A percentile compares a stretch with the other conserved stretches of the same genome.
These are phyloP conservation scores for Mus caroli DNA, from an alignment of 2,797 vertebrate genomes.

Conservation along the genomic window DNA sequence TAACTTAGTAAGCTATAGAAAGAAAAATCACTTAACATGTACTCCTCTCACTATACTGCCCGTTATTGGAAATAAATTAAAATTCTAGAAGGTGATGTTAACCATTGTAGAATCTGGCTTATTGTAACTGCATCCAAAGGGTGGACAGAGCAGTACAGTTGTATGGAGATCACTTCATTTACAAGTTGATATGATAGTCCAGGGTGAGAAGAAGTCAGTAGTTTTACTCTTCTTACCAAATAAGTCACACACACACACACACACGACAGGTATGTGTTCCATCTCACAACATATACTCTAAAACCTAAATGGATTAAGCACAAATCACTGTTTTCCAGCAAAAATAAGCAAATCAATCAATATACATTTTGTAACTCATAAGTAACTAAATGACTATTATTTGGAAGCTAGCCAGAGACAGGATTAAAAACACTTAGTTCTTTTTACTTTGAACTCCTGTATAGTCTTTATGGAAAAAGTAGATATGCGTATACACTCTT, in stretches of 20 bases:
- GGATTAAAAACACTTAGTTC: not conserved
- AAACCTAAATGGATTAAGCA: not conserved
- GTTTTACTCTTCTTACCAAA: not conserved
- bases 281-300: not conserved
- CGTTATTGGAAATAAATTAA: slow-evolving; percentile 24
- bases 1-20: not conserved
- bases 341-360: not conserved
- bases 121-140: not conserved
- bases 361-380: not conserved
- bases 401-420: not conserved
- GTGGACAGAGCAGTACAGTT: not conserved
- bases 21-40: not conserved
- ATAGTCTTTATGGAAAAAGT: not conserved
- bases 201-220: not conserved
- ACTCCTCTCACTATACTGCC: not conserved
- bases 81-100: not conserved
- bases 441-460: slow-evolving; percentile 5
- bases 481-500: not conserved
- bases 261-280: no score
- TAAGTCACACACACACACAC: not conserved
- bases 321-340: not conserved
- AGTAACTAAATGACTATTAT: not conserved
- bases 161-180: not conserved
- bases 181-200: not conserved
- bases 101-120: not conserved